Evolutionary conservation across 30 jellyfish, hydroid and myxozoan species (phyloP).

Genomic region (Euphysa ruthae): DNA sequence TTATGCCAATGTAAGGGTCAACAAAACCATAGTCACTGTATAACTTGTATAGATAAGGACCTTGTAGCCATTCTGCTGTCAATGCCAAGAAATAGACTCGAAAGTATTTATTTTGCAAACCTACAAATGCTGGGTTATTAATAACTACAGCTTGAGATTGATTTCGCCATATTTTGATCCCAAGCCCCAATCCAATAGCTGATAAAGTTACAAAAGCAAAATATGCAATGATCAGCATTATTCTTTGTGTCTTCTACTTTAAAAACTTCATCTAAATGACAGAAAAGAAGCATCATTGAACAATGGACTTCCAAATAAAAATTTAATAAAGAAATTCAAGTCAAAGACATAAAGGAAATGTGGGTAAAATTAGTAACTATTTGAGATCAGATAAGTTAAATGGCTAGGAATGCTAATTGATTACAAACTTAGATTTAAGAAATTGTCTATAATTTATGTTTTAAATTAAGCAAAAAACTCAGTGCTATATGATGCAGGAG

Average conservation of each 20-base stretch:
- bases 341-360: too few species aligned
- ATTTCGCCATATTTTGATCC: conserved; percentile 12
- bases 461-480: too few species aligned
- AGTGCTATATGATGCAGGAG: too few species aligned
- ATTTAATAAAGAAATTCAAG: too few species aligned
- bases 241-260: background rate
- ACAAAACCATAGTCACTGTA: conserved; percentile 83
- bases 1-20: conserved; percentile 88
- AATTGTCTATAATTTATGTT: too few species aligned
- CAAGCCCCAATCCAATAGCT: conserved; percentile 29
- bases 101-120: conserved; percentile 59
- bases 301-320: too few species aligned
- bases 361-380: too few species aligned
- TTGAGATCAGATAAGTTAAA: too few species aligned
- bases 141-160: conserved; percentile 34
- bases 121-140: conserved; percentile 71
- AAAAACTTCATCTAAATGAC: too few species aligned
- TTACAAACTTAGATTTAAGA: too few species aligned
- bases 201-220: conserved; percentile 26
- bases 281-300: too few species aligned
- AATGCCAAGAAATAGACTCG: conserved; percentile 73
- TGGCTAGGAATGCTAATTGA: too few species aligned
- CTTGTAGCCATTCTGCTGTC: conserved; percentile 98
- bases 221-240: conserved; percentile 69
- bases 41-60: conserved; percentile 74